phyloP scores from a whole-genome alignment of 2,113 vertebrate species.

The Fregata magnificens region DNA sequence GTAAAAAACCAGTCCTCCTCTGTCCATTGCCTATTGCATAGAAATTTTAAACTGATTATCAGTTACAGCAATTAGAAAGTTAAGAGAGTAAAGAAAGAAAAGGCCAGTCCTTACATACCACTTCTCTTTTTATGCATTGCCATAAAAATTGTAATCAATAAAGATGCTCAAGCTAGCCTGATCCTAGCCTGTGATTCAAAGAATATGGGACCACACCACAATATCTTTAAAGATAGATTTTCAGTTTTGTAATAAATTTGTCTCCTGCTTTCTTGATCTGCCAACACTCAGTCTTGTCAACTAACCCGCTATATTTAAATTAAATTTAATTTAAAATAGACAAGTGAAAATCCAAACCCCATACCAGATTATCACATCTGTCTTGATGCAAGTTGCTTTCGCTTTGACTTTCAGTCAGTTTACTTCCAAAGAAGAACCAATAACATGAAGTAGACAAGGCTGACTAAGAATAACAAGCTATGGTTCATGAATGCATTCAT shows the following conservation, averaged over 20 bases:
- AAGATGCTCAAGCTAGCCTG: neutral
- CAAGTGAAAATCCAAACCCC: neutral
- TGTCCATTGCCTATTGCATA: neutral
- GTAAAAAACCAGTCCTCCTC: neutral
- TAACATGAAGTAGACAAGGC: neutral
- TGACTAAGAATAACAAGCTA: neutral
- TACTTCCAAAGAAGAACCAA: neutral
- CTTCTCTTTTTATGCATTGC: neutral
- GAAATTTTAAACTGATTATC: neutral
- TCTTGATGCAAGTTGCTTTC: neutral
- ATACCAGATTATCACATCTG: neutral
- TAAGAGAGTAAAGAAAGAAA: neutral
- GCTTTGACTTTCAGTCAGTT: neutral
- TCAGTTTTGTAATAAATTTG: neutral
- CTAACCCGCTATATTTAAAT: neutral
- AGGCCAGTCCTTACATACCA: neutral
- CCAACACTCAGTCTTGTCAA: neutral
- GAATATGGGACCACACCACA: neutral
- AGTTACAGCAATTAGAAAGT: neutral
- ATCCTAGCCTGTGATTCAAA: neutral
- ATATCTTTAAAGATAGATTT: neutral
- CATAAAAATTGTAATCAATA: neutral
- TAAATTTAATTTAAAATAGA: neutral
- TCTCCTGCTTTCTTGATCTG: neutral
- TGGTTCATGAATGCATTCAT: neutral